These are phyloP conservation scores for Melolontha melolontha DNA, from an alignment of 2,888 invertebrate species.

Conservation along the genomic window DNA sequence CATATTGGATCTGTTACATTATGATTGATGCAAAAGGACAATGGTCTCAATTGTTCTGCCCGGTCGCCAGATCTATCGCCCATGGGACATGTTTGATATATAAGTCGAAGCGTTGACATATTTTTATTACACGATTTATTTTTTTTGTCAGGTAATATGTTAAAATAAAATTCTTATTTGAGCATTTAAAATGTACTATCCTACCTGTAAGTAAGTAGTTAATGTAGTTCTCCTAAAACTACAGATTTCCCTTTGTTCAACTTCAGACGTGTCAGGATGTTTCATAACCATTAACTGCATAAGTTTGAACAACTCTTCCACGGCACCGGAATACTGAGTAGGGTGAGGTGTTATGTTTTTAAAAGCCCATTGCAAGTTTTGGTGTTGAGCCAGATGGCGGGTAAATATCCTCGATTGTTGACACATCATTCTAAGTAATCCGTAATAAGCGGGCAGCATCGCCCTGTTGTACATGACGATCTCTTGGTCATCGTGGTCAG, in stretches of 20 bases:
- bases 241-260: constrained; percentile 85
- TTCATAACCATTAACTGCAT: constrained; percentile 91
- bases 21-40: too few relatives aligned
- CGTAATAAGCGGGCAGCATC: constrained; percentile 94
- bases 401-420: constrained; percentile 89
- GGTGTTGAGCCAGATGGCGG: constrained; percentile 88
- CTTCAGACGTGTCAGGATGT: constrained; percentile 81
- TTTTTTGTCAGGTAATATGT: too few relatives aligned
- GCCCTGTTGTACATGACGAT: constrained; percentile 93
- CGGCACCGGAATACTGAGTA: constrained; percentile 91
- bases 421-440: constrained; percentile 89
- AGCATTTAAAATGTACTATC: too few relatives aligned
- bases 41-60: too few relatives aligned
- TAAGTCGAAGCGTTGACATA: too few relatives aligned
- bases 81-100: too few relatives aligned
- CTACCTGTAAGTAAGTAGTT: constrained; percentile 85
- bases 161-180: too few relatives aligned
- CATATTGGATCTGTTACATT: too few relatives aligned
- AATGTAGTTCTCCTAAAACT: constrained; percentile 87
- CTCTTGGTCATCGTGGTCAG: constrained; percentile 96
- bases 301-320: constrained; percentile 91
- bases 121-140: too few relatives aligned
- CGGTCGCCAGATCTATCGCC: too few relatives aligned
- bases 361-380: constrained; percentile 97
- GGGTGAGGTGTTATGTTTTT: constrained; percentile 97